phyloP scores from a whole-genome alignment of 2,113 vertebrate genomes.

The Nerophis lumbriciformis region DNA sequence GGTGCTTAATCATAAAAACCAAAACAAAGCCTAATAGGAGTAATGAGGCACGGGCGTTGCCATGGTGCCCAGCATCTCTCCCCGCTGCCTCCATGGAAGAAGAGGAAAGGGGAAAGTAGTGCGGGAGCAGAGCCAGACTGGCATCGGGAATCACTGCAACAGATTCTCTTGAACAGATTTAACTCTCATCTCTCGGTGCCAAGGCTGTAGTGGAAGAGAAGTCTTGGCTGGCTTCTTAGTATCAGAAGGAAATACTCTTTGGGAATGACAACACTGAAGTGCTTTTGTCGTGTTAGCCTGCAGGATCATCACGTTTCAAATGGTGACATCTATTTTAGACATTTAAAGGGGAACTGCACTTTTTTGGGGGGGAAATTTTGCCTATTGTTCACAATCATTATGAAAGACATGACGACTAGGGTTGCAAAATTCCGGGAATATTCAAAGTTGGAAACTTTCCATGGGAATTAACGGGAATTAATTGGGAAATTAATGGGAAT shows the following conservation, averaged over 20 bases:
- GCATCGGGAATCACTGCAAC: conserved; percentile 43
- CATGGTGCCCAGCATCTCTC: conserved; percentile 22
- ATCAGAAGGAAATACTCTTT: conserved; percentile 28
- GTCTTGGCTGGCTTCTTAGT: conserved; percentile 17
- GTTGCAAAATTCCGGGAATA: too few species aligned
- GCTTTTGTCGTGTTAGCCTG: conserved; percentile 9
- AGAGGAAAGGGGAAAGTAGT: conserved; percentile 26
- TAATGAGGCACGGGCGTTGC: not conserved
- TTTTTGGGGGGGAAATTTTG: too few species aligned
- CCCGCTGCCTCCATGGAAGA: conserved; percentile 25
- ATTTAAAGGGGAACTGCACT: too few species aligned
- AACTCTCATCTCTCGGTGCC: conserved; percentile 8
- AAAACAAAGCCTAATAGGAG: not conserved
- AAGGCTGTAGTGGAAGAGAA: conserved; percentile 21
- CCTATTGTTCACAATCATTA: too few species aligned
- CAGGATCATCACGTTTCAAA: not conserved
- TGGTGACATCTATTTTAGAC: not conserved
- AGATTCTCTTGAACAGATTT: conserved; percentile 49
- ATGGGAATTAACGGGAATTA: too few species aligned
- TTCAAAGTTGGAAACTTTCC: too few species aligned
- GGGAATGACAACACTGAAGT: conserved; percentile 11
- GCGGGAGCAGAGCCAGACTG: conserved; percentile 40
- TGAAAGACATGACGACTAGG: too few species aligned
- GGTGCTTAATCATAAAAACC: not conserved
- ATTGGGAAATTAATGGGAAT: too few species aligned